A percentile compares a stretch with the other conserved stretches of the same genome.
These are phyloP conservation scores for Pseudomyrmex gracilis DNA, from an alignment of 1,140 invertebrate species.

Conservation along the genomic window DNA sequence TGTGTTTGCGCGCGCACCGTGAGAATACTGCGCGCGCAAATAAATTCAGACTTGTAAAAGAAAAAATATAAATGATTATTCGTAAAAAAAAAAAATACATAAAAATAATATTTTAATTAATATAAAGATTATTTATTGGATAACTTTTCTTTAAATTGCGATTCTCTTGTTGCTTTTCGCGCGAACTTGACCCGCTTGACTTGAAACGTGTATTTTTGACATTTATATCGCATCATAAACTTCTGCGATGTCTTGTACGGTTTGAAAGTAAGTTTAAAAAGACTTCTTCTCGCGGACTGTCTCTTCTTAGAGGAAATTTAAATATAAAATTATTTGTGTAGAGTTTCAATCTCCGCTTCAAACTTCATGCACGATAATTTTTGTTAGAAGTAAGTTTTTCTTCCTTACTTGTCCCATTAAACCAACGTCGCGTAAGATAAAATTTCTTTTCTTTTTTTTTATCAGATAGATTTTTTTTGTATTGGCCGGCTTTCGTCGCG, in stretches of 20 bases:
- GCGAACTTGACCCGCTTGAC: too few species aligned
- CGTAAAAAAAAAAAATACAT: too few species aligned
- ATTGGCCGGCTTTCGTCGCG: slow-evolving; percentile 31
- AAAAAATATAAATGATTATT: too few species aligned
- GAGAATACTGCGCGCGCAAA: background rate
- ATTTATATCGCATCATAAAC: too few species aligned
- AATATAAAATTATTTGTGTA: background rate
- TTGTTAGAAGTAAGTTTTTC: background rate
- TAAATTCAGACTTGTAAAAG: background rate
- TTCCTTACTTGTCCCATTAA: slow-evolving; percentile 19
- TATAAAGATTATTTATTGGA: background rate
- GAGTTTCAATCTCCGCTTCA: background rate
- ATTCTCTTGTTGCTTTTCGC: background rate
- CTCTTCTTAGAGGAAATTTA: background rate
- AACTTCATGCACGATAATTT: slow-evolving; percentile 13
- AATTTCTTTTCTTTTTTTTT: slow-evolving; percentile 53
- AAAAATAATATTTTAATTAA: too few species aligned
- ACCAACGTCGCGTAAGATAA: background rate
- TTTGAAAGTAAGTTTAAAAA: too few species aligned
- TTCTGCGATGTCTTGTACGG: too few species aligned
- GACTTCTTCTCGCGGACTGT: background rate
- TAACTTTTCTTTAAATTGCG: background rate
- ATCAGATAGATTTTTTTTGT: slow-evolving; percentile 16
- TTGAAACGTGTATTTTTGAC: too few species aligned
- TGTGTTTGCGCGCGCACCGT: background rate